These are phyloP conservation scores for Dryococelus australis DNA, from an alignment of 2,888 invertebrate genomes.

Conservation along the genomic window DNA sequence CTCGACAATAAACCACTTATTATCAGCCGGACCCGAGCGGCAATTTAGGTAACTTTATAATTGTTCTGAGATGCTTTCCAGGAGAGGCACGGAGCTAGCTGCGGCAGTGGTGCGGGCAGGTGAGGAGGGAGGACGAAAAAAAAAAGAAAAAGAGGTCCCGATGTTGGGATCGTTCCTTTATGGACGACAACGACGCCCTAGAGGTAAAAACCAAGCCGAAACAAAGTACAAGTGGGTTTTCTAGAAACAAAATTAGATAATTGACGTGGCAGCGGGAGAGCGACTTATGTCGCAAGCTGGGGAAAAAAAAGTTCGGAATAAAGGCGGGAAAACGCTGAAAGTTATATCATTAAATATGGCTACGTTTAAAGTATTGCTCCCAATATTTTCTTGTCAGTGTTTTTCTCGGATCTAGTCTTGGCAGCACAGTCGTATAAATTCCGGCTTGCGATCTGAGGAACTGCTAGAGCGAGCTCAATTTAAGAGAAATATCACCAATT, in stretches of 20 bases:
- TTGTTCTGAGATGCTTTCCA: neutral
- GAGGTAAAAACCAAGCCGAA: slow-evolving; percentile 23
- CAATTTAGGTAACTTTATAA: slow-evolving; percentile 23
- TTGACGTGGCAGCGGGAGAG: slow-evolving; percentile 17
- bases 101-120: neutral
- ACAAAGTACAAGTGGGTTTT: slow-evolving; percentile 30
- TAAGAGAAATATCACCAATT: neutral
- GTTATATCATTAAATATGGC: neutral
- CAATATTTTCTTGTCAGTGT: neutral
- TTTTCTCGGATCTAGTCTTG: neutral
- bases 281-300: neutral
- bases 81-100: neutral
- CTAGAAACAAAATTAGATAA: slow-evolving; percentile 22
- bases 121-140: neutral
- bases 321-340: neutral
- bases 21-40: neutral
- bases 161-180: slow-evolving; percentile 16
- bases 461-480: neutral
- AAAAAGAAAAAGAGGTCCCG: neutral
- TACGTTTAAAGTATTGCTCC: neutral
- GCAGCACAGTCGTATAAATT: neutral
- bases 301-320: neutral
- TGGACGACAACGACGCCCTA: slow-evolving; percentile 24
- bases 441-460: neutral
- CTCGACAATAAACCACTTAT: slow-evolving; percentile 16